Evolutionary conservation across 1,140 invertebrate species (phyloP).

Genomic region (Potamilus streckersoni): DNA sequence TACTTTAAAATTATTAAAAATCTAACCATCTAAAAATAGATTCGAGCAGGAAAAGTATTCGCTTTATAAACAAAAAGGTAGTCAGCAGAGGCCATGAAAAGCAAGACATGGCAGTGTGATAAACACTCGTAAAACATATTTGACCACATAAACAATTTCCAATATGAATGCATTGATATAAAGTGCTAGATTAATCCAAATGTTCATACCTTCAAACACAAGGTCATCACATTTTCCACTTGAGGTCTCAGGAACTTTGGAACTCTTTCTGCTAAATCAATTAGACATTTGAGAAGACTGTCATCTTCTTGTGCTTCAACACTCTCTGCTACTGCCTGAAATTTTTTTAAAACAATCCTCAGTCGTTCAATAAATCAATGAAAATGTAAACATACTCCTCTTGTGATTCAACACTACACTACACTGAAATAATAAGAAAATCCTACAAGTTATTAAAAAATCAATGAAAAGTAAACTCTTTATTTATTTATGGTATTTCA

Average conservation of each 20-base stretch:
- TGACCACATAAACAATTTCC: too few species aligned
- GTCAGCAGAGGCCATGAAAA: too few species aligned
- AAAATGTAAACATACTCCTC: constrained; percentile 70
- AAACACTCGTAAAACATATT: too few species aligned
- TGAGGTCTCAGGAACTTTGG: constrained; percentile 93
- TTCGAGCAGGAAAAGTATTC: too few species aligned
- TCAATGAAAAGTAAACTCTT: too few species aligned
- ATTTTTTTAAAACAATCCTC: constrained; percentile 8
- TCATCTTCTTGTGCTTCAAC: constrained; percentile 86
- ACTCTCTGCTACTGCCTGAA: constrained; percentile 81
- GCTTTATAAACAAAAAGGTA: too few species aligned
- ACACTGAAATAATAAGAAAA: constrained; percentile 71
- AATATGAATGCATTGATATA: too few species aligned
- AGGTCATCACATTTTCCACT: constrained; percentile 86
- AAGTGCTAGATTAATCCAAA: neutral
- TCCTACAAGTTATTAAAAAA: neutral
- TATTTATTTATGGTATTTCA: too few species aligned
- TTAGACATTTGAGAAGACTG: constrained; percentile 87
- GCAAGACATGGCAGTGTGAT: too few species aligned
- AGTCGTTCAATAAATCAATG: too few species aligned
- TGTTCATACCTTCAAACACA: constrained; percentile 85
- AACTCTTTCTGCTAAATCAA: constrained; percentile 92
- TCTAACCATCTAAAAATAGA: too few species aligned
- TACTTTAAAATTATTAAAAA: too few species aligned
- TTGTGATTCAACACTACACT: constrained; percentile 77